Base-by-base conservation (phyloP, 2,113 vertebrate species). In the Donacobius atricapilla region DNA sequence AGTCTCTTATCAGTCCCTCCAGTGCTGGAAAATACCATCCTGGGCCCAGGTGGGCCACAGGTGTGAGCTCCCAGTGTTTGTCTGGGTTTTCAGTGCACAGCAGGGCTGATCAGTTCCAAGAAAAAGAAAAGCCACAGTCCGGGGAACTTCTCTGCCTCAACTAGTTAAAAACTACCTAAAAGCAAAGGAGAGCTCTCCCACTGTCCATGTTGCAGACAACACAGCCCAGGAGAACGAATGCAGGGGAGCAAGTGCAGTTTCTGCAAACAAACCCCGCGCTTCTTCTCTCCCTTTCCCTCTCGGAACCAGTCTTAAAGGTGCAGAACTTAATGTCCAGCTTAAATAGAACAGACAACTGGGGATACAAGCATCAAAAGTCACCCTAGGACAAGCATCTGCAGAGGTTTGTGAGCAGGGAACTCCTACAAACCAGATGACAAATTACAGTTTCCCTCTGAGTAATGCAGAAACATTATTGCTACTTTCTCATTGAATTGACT, bases 341-440 rank as follows among this genome's bases (percentile, higher is more conserved):
- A 42, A 63, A 42, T 19, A 42, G 27, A 63, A 63, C 39, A 40
- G 37, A 40, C 9, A 19, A 39, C 35, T 58, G 57, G 24, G 58
- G 58, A 63, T 21, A 63, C 27, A 63, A 30, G 28, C 28, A 63
- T 22, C 61, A 63, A 22, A 63, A 63, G 39, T 42, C 19, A 63
- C 9, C 61, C 28, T 42, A 63, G 28, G 39, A 42, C 27, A 42
- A 31, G 61, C 64, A 93, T 60, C 69, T 75, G 85, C 82, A 92
- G 88, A 81, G 28, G 60, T 81, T 47, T 89, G 69, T 1, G 5
- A 73, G 57, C 42, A 56, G 28, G 47, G 44, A 94, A 68, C 60
- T 88, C 88, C 64, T 78, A 92, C 76, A 90, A 94, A 78, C 31
- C 76, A 90, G 79, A 88, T 53, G 72, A 94, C 39, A 95, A 92